phyloP scores from a whole-genome alignment of 2,113 vertebrate species.

The Hippocampus comes region DNA sequence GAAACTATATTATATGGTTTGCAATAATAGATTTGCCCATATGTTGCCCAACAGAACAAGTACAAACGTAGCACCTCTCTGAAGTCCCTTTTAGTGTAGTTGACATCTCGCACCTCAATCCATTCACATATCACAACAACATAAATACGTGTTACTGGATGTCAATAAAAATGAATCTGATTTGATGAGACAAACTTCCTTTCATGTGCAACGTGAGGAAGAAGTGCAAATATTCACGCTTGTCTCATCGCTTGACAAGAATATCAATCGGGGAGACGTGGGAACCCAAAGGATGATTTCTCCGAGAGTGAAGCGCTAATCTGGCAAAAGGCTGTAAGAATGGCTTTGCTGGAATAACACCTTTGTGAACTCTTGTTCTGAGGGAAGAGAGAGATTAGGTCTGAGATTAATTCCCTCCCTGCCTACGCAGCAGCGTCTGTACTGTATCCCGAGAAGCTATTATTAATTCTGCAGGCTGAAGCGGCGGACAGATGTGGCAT shows the following conservation, averaged over 20 bases:
- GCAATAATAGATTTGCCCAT: no score
- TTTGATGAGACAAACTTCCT: neutral
- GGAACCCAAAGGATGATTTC: conserved; percentile 3
- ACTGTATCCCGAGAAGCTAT: conserved; percentile 20
- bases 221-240: neutral
- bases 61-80: neutral
- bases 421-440: conserved; percentile 18
- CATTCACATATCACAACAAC: neutral
- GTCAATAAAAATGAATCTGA: neutral
- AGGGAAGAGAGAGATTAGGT: conserved; percentile 10
- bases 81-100: neutral
- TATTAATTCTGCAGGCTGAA: conserved; percentile 28
- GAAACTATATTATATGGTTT: no score
- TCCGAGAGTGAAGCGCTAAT: neutral
- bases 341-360: conserved; percentile 17
- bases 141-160: neutral
- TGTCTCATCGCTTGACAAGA: conserved; percentile 1
- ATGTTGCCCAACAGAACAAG: neutral
- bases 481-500: conserved; percentile 11
- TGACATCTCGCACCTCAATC: neutral
- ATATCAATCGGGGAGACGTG: neutral
- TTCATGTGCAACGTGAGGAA: neutral
- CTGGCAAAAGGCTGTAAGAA: conserved; percentile 1
- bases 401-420: conserved; percentile 24
- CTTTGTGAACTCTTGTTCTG: conserved; percentile 24